phyloP scores from a whole-genome alignment of 2,888 invertebrate genomes.

The Temnothorax unifasciatus region DNA sequence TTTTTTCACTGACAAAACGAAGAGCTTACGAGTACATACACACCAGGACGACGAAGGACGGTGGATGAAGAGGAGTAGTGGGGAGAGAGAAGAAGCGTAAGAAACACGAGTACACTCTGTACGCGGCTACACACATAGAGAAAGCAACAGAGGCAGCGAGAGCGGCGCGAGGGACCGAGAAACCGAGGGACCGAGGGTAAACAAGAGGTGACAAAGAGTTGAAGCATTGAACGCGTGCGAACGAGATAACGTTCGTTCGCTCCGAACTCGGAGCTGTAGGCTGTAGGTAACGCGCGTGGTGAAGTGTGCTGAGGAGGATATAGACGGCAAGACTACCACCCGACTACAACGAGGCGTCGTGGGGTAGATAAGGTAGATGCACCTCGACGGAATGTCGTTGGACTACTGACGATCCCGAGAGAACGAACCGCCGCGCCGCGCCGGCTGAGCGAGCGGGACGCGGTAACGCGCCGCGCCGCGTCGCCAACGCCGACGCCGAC shows the following conservation, averaged over 20 bases:
- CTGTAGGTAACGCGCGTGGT: slow-evolving; percentile 47
- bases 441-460: slow-evolving; percentile 51
- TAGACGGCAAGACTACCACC: slow-evolving; percentile 33
- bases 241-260: slow-evolving; percentile 11
- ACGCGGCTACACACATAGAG: slow-evolving; percentile 29
- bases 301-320: slow-evolving; percentile 53
- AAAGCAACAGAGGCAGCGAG: neutral
- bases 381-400: slow-evolving; percentile 73
- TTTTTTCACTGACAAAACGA: slow-evolving; percentile 7
- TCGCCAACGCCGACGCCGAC: neutral
- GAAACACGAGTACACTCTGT: slow-evolving; percentile 31
- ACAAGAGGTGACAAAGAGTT: neutral
- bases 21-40: neutral
- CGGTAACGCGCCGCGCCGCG: slow-evolving; percentile 39
- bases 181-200: neutral
- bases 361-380: slow-evolving; percentile 65
- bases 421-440: slow-evolving; percentile 45
- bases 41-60: neutral
- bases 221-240: slow-evolving; percentile 34
- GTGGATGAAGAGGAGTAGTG: neutral
- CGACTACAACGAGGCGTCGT: slow-evolving; percentile 41
- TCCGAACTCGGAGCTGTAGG: neutral
- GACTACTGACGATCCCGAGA: slow-evolving; percentile 70
- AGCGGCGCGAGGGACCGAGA: neutral
- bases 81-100: slow-evolving; percentile 4